Evolutionary conservation across 2,888 invertebrate species (phyloP).

Genomic region (Elegia similella): DNA sequence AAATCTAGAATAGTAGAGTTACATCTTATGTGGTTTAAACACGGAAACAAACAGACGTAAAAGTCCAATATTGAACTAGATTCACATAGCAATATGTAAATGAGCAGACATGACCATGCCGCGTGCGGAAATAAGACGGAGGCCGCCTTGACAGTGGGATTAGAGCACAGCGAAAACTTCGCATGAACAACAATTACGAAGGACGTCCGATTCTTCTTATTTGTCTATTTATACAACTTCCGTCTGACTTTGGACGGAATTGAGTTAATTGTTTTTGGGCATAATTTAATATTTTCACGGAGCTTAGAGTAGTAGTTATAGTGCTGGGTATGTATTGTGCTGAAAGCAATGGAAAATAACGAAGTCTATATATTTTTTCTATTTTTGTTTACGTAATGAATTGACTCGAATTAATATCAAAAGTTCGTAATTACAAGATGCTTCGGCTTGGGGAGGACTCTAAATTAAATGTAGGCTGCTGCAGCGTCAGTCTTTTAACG

Average conservation of each 20-base stretch:
- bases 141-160: conserved; percentile 36
- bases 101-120: conserved; percentile 28
- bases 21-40: conserved; percentile 9
- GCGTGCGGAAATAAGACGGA: conserved; percentile 34
- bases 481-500: too few relatives aligned
- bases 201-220: conserved; percentile 15
- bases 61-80: conserved; percentile 29
- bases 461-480: too few relatives aligned
- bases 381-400: too few relatives aligned
- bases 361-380: too few relatives aligned
- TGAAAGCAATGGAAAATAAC: too few relatives aligned
- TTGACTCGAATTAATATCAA: too few relatives aligned
- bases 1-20: conserved; percentile 2
- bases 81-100: conserved; percentile 31
- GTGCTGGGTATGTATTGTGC: too few relatives aligned
- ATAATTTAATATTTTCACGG: too few relatives aligned
- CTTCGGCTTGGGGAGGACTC: too few relatives aligned
- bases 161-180: conserved; percentile 26
- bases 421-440: too few relatives aligned
- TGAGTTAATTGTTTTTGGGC: too few relatives aligned
- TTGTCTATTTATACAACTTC: conserved; percentile 4
- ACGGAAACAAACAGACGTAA: conserved; percentile 29
- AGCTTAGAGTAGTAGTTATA: too few relatives aligned
- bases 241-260: not conserved
- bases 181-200: conserved; percentile 10